Conservation (phyloP, 2,797 vertebrate genomes). For the Lutjanus argentimaculatus region DNA sequence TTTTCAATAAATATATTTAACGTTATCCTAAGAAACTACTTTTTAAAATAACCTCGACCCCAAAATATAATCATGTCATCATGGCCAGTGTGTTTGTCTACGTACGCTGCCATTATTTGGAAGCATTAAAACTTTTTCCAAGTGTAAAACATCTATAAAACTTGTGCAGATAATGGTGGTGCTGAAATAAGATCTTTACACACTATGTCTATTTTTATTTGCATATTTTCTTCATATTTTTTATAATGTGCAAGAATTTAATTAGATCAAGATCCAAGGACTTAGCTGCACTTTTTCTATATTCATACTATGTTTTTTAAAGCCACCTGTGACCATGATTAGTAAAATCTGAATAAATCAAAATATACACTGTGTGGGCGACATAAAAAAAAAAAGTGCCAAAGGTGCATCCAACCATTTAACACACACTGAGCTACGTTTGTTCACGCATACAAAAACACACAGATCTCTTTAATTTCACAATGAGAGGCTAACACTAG, state of each 20-base stretch:
- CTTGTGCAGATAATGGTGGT: no score
- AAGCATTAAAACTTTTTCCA: no score
- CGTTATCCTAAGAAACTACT: no score
- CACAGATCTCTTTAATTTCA: slow-evolving; percentile 40
- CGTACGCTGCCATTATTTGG: no score
- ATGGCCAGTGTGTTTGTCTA: no score
- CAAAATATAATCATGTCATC: no score
- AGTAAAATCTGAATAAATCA: rapidly evolving
- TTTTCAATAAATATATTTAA: no score
- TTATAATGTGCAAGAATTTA: not conserved
- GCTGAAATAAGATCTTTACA: not conserved
- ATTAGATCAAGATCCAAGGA: not conserved
- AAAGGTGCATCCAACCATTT: not conserved
- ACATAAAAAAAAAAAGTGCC: not conserved
- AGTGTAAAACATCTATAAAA: not conserved
- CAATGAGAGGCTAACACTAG: slow-evolving; percentile 30
- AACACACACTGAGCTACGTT: slow-evolving; percentile 1
- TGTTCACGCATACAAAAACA: slow-evolving; percentile 12
- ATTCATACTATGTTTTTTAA: slow-evolving; percentile 4
- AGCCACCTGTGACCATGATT: not conserved
- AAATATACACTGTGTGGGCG: not conserved
- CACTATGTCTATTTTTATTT: not conserved
- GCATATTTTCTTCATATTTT: not conserved
- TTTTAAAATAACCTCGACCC: no score
- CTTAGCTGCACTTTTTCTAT: not conserved